Evolutionary conservation across 2,797 vertebrate species (phyloP), one percentile per base, ranked within the genome.

Genomic region (Gymnopithys bicolor): DNA sequence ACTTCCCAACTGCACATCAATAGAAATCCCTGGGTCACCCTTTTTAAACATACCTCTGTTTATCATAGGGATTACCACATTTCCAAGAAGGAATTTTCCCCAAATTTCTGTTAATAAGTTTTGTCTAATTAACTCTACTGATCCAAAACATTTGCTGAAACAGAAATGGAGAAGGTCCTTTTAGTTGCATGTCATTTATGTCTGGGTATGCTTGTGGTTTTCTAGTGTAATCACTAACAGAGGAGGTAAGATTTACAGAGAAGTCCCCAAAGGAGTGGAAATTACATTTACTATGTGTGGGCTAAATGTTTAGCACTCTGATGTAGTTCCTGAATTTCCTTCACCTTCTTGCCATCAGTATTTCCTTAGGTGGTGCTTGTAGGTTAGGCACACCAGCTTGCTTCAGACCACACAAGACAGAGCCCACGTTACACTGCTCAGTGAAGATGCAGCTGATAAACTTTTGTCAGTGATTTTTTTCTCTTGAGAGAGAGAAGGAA

Each of bases 201-300:
- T 66, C 51, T 88, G 59, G 18, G 8, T 71, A 75, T 88, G 55
- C 32, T 88, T 93, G 58, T 93, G 66, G 64, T 94, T 94, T 88
- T 93, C 30, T 52, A 69, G 18, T 55, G 35, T 81, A 84, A 71
- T 90, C 37, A 49, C 30, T 68, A 46, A 58, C 14, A 2, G 62
- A 68, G 62, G 41, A 93, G 51, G 59, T 70, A 81, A 91, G 58
- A 80, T 64, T 76, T 91, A 60, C 27, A 51, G n/a, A 60, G 35
- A 60, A 73, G 18, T 18, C 60, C 43, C 13, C 2, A 24, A 69
- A 78, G 7, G 37, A 86, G 45, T 35, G 58, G 62, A 87, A 92
- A 71, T 28, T 73, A 23, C 55, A 48, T 62, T 73, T 91, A 19
- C 9, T 13, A 22, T 1, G 6, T 1, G 3, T 60, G 35, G 27